These are phyloP conservation scores for Chamaea fasciata DNA, from an alignment of 2,113 vertebrate genomes.

Conservation along the genomic window DNA sequence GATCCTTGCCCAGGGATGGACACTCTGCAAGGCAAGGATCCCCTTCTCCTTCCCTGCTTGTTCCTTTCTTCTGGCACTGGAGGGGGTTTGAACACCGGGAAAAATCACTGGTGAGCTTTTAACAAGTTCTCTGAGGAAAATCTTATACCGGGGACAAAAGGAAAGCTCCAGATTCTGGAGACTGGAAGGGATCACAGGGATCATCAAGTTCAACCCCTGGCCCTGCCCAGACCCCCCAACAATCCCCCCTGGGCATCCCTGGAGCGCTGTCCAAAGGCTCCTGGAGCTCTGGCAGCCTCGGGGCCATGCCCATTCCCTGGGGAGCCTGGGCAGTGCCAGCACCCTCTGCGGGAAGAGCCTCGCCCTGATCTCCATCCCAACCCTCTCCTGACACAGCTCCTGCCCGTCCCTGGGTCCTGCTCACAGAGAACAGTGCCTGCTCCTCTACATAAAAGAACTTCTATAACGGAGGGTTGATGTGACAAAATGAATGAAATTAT, in stretches of 20 bases:
- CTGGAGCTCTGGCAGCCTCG: background rate
- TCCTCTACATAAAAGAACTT: background rate
- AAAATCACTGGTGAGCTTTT: background rate
- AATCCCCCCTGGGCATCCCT: background rate
- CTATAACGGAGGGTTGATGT: background rate
- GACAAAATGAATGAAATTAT: background rate
- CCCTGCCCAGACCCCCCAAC: background rate
- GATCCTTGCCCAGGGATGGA: background rate
- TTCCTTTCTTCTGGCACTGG: background rate
- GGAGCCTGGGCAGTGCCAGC: background rate
- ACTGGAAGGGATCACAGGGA: background rate
- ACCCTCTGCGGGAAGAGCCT: background rate
- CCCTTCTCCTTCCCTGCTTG: background rate
- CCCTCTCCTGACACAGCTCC: background rate
- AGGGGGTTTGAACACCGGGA: background rate
- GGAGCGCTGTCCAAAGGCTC: background rate
- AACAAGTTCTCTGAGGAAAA: background rate
- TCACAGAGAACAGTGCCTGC: background rate
- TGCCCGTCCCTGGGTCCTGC: background rate
- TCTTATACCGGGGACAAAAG: background rate
- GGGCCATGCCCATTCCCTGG: background rate
- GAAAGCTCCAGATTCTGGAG: background rate
- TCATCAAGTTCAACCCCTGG: background rate
- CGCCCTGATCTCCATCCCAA: background rate
- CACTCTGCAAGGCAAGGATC: background rate